Evolutionary conservation across 2,888 invertebrate species (phyloP), one percentile per base, ranked within the genome.

Genomic region (Hemistola chrysoprasaria): DNA sequence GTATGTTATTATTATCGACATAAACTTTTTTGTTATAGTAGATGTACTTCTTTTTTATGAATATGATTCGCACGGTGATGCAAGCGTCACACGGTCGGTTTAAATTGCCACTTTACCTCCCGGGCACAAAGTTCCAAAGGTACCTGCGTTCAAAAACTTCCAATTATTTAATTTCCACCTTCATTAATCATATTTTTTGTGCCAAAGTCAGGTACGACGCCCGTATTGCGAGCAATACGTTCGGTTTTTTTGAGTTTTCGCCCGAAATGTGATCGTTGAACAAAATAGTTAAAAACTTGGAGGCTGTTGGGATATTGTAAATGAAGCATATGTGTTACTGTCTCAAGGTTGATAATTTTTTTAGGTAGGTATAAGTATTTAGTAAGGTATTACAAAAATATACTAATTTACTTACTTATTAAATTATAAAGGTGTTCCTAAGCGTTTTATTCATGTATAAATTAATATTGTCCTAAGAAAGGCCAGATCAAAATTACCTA

Each of bases 101-200:
- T 79, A 80, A 79, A 78, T 84, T 68, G 55, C 59, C 65, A 64
- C 56, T 59, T 57, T 64, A 65, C 63, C 58, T 44, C 45, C n/a
- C 38, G 29, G 50, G 49, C 42, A 35, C 26, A 4, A n/a, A 16
- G 48, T 39, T 38, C 46, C 28, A 6, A 7, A 9, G 25, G 64
- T 77, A 78, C 83, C 85, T 85, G 83, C 62, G 62, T 16, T 16
- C 16, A 36, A 22, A 34, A 36, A 37, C 37, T 55, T 54, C 62
- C 72, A 76, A 80, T 82, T 72, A 78, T 81, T 82, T 78, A 75
- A 85, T 84, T 74, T 71, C 62, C 56, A 78, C 77, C 77, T 71
- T 74, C 83, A 86, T 86, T 86, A 82, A 87, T 86, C 87, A 85
- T 82, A 69, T 80, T 86, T 87, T 86, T 86, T 84, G 72, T 68